phyloP scores from a whole-genome alignment of 2,113 vertebrate species.

The Chascanopsetta lugubris region DNA sequence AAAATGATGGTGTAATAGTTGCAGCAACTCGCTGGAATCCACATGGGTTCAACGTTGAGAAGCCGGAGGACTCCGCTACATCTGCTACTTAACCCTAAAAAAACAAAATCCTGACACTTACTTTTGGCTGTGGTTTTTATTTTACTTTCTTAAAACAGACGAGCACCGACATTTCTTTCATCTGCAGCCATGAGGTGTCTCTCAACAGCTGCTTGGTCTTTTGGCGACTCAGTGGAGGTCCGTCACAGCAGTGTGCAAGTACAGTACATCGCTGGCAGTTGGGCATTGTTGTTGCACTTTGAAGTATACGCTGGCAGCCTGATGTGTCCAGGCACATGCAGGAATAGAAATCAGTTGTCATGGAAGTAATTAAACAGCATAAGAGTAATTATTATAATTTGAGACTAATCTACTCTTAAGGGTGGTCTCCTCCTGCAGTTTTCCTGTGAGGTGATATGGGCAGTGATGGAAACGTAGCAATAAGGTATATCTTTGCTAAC shows the following conservation, averaged over 20 bases:
- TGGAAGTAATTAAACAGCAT: no score
- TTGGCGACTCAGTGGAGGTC: conserved; percentile 35
- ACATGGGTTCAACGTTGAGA: not conserved
- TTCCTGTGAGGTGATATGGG: no score
- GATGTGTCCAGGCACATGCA: not conserved
- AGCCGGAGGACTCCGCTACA: not conserved
- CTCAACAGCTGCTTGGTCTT: not conserved
- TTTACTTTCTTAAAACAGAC: not conserved
- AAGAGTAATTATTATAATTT: no score
- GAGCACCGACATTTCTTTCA: not conserved
- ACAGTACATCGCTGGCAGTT: not conserved
- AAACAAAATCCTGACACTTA: not conserved
- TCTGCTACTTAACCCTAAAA: not conserved
- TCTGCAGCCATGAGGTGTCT: conserved; percentile 3
- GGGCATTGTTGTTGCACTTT: not conserved
- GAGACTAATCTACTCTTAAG: no score
- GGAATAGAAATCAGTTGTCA: not conserved
- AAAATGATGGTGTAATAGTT: not conserved
- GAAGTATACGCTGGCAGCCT: not conserved
- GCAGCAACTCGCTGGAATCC: not conserved
- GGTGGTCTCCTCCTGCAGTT: no score
- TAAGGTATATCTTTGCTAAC: no score
- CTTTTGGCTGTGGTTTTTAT: conserved; percentile 1
- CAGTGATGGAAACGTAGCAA: no score
- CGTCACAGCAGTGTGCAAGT: not conserved